A percentile compares a stretch with the other conserved stretches of the same genome.
These are phyloP conservation scores for Onychorhynchus coronatus DNA, from an alignment of 2,113 vertebrate species.

Conservation along the genomic window DNA sequence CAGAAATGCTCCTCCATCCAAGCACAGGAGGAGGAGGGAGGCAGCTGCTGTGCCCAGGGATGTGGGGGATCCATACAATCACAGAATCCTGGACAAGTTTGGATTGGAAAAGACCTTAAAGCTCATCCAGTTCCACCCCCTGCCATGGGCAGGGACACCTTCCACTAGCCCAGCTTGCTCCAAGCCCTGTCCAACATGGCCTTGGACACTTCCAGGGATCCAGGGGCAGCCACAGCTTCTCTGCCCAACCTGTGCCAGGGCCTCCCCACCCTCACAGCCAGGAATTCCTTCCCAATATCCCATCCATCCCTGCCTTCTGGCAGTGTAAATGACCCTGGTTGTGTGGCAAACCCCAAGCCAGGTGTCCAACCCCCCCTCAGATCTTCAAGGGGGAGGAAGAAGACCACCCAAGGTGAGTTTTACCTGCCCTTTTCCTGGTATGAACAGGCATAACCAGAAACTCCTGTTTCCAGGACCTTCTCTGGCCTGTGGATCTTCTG, in stretches of 20 bases:
- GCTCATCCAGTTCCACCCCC: rapidly evolving
- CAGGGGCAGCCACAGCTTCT: not conserved
- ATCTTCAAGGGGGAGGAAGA: not conserved
- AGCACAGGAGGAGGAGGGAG: not conserved
- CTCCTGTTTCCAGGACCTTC: conserved; percentile 73
- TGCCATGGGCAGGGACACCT: not conserved
- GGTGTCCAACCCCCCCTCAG: not conserved
- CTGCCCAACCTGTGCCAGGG: not conserved
- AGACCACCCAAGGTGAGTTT: not conserved
- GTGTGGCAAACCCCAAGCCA: rapidly evolving
- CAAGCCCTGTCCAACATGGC: rapidly evolving
- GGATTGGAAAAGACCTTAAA: not conserved
- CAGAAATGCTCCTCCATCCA: not conserved
- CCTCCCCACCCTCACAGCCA: rapidly evolving
- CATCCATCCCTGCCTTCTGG: not conserved
- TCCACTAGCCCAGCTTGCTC: rapidly evolving
- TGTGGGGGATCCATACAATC: rapidly evolving
- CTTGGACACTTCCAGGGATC: not conserved
- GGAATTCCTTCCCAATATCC: not conserved
- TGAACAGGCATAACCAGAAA: conserved; percentile 75
- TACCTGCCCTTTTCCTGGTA: conserved; percentile 82
- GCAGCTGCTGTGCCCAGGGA: not conserved
- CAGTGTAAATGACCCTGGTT: not conserved
- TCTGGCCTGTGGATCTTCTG: conserved; percentile 73
- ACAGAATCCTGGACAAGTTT: not conserved